These are phyloP conservation scores for Parauchenoglanis punctatus DNA, from an alignment of 2,797 vertebrate species.

Conservation along the genomic window DNA sequence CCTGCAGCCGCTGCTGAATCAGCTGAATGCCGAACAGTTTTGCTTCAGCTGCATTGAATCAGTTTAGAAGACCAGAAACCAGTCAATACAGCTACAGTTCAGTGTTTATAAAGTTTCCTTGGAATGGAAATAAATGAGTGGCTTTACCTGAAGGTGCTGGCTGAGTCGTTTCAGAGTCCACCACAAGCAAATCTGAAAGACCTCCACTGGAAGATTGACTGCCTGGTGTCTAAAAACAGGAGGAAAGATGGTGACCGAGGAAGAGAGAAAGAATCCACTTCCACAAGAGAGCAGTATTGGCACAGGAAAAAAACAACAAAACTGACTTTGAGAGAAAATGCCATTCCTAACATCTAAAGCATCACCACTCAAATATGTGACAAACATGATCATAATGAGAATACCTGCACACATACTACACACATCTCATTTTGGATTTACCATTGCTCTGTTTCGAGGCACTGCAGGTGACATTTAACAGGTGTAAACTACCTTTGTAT, in stretches of 20 bases:
- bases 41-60: background rate
- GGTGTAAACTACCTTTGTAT: constrained; percentile 61
- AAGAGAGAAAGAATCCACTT: background rate
- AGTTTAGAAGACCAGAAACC: background rate
- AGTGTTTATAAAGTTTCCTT: background rate
- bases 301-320: constrained; percentile 9
- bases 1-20: background rate
- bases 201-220: constrained; percentile 81
- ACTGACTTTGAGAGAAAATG: background rate
- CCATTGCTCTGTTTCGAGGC: background rate
- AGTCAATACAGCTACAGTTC: background rate
- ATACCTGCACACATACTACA: background rate
- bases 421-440: too few relatives aligned
- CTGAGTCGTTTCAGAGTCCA: constrained; percentile 78
- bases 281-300: constrained; percentile 54
- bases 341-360: background rate
- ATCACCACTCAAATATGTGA: background rate
- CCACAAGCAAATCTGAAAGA: constrained; percentile 89
- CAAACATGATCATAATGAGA: background rate
- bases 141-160: constrained; percentile 76
- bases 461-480: background rate
- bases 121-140: background rate
- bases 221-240: constrained; percentile 68
- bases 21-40: background rate
- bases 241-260: background rate